phyloP scores from a whole-genome alignment of 2,888 invertebrate species.

The Anoplius nigerrimus region DNA sequence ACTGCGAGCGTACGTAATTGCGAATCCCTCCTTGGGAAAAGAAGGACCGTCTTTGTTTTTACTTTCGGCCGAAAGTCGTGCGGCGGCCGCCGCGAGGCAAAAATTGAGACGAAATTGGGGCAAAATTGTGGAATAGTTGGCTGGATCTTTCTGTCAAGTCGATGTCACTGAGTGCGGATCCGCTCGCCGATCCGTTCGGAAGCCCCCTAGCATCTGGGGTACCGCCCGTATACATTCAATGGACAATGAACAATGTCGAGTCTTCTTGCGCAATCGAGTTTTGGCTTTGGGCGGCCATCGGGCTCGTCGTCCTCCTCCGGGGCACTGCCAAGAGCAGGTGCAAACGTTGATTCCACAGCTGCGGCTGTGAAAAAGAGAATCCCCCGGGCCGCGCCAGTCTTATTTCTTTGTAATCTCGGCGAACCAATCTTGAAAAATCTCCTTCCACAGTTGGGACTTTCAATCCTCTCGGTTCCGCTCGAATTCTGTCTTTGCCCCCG shows the following conservation, averaged over 20 bases:
- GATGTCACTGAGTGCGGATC: too few relatives aligned
- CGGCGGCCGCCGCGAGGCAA: too few relatives aligned
- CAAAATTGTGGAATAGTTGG: too few relatives aligned
- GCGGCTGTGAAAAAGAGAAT: conserved; percentile 44
- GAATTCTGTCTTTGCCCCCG: background rate
- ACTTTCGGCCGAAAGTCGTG: too few relatives aligned
- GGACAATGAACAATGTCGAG: conserved; percentile 48
- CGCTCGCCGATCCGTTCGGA: conserved; percentile 20
- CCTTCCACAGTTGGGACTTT: conserved; percentile 3
- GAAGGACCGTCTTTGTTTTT: too few relatives aligned
- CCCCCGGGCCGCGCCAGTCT: conserved; percentile 14
- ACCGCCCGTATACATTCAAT: conserved; percentile 30
- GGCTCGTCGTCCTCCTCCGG: too few relatives aligned
- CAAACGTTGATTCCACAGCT: conserved; percentile 54
- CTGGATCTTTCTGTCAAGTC: too few relatives aligned
- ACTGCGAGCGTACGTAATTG: too few relatives aligned
- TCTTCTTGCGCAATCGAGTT: conserved; percentile 30
- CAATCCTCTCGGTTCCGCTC: background rate
- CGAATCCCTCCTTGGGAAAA: too few relatives aligned
- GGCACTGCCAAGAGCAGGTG: conserved; percentile 41
- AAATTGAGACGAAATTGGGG: too few relatives aligned
- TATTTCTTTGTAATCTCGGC: conserved; percentile 31
- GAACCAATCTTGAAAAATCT: conserved; percentile 28
- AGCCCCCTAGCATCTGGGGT: conserved; percentile 29
- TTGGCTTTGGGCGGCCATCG: conserved; percentile 19